These are phyloP conservation scores for Antheraea assamensis DNA, from an alignment of 2,888 invertebrate genomes.

Conservation along the genomic window DNA sequence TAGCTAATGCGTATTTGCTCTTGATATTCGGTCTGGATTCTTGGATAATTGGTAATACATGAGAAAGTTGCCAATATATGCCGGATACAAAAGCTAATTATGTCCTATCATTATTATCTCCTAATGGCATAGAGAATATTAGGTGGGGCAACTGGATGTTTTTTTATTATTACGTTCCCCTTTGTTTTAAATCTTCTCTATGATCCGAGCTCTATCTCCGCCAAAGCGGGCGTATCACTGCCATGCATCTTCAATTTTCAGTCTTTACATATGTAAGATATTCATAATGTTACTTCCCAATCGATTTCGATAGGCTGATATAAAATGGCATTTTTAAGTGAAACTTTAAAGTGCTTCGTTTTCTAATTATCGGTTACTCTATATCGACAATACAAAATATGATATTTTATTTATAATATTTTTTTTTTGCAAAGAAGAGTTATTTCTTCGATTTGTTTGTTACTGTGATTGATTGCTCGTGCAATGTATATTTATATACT, in stretches of 20 bases:
- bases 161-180: not conserved
- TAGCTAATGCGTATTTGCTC: not conserved
- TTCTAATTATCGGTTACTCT: not conserved
- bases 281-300: not conserved
- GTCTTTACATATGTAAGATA: too few species aligned
- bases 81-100: not conserved
- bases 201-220: not conserved
- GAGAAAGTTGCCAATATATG: too few species aligned
- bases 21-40: not conserved
- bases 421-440: not conserved
- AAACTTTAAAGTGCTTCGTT: not conserved
- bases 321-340: not conserved
- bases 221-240: not conserved
- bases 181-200: not conserved
- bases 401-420: not conserved
- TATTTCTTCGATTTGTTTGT: not conserved
- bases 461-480: not conserved
- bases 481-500: constrained; percentile 6
- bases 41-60: not conserved
- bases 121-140: not conserved
- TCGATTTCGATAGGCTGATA: not conserved
- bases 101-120: not conserved
- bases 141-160: not conserved
- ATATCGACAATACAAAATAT: not conserved
- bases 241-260: not conserved